Evolutionary conservation across 2,888 invertebrate genomes (phyloP), one percentile per base, ranked within the genome.

Genomic region (Meghimatium bilineatum): DNA sequence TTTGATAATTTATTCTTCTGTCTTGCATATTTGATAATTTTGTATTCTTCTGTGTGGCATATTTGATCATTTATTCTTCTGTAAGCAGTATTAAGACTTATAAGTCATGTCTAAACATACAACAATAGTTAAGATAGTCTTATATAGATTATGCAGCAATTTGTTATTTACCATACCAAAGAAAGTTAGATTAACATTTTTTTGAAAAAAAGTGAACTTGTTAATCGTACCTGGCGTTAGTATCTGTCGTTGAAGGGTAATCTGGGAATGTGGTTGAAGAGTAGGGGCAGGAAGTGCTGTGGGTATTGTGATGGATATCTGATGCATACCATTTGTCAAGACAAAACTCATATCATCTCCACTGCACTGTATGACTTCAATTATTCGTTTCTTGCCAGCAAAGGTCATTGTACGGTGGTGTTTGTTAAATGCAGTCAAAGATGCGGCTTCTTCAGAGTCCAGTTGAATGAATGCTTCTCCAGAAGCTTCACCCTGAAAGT

Each of bases 391-490:
- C 89, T 93, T 93, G 87, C 91, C 91, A 78, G 90, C 91, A 85
- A 92, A 92, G 84, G 90, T 91, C 98, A 99, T 99, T 94, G 97
- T 97, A 87, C 98, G 97, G 92, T 99, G 97, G 94, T 99, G 99
- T 90, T 97, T 97, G 91, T 97, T 96, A 90, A 97, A 96, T 23
- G 99, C 98, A 85, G 98, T 97, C 82, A 96, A 95, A 92, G 96
- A 97, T 0, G 99, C 99, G 81, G 98, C 97, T 63, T 96, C 96
- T 93, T 99, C 99, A 67, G 97, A 97, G 94, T 98, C 97, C 99
- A 99, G 99, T 94, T 99, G 99, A 89, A 99, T 99, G 94, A 99
- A 99, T 0, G 99, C 99, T 94, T 99, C 99, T 26, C 99, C 99
- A 84, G 98, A 98, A 0, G 99, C 99, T 93, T 99, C 98, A 87